Evolutionary conservation across 1,140 invertebrate species (phyloP), one percentile per base, ranked within the genome.

Genomic region (Camponotus pennsylvanicus): DNA sequence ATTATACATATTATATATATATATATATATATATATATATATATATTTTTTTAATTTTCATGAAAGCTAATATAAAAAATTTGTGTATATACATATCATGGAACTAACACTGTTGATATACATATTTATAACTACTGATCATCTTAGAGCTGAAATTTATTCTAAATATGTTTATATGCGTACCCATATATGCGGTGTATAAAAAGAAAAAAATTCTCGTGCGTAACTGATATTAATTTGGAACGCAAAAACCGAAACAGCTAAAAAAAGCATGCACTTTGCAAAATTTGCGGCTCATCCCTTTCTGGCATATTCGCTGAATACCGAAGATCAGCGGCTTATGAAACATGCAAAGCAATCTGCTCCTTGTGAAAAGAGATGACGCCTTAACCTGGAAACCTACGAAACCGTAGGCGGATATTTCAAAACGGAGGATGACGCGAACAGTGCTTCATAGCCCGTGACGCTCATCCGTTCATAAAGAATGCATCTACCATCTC

Each of bases 271-370:
- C 3, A 42, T 13, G 9, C 13, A 49, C 9, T 9, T 70, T 15
- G 15, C 55, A 75, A 83, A 75, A 73, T 83, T 83, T 13, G 40
- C 40, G 42, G 8, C 77, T 63, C 21, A 6, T 57, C 27, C 40
- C 27, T 61, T 61, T 5, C 5, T 37, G 42, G 27, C 45, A 45
- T 42, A 11, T 49, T 52, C 11, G 45, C 8, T 79, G 73, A 82
- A 82, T 77, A 85, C 37, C 77, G 55, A 83, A 88, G 86, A 88
- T 88, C 83, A 85, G 52, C 89, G 42, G 61, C 85, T 89, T 82
- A 88, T 91, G 86, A 91, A 91, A 89, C 55, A 91, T 91, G 85
- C 90, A 91, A 21, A 67, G 80, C 90, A 89, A 91, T 91, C 89
- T 91, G 80, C 75, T 49, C 37, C 45, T 59, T 32, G 59, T 86